Evolutionary conservation across 2,797 vertebrate species (phyloP).

Genomic region (Iguana delicatissima): DNA sequence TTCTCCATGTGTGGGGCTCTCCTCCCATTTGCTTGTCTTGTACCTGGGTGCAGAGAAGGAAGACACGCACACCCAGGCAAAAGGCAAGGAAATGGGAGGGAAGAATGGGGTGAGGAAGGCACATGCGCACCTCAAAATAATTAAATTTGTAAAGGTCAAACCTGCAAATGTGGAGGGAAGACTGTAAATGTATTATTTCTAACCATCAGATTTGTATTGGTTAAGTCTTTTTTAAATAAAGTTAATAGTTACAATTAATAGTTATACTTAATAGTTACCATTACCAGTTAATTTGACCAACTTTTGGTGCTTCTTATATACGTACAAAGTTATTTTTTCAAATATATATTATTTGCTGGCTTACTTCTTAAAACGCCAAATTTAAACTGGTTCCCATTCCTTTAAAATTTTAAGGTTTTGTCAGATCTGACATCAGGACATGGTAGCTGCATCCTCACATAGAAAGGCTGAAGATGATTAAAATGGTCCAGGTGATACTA

Average conservation of each 20-base stretch:
- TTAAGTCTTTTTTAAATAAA: too few relatives aligned
- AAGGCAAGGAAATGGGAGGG: too few relatives aligned
- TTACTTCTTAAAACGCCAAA: neutral
- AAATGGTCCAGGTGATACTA: neutral
- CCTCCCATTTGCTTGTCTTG: too few relatives aligned
- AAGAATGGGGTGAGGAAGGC: too few relatives aligned
- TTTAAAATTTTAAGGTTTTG: too few relatives aligned
- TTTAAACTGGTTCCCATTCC: neutral
- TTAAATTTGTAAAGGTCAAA: too few relatives aligned
- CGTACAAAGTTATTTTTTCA: neutral
- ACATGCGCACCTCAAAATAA: too few relatives aligned
- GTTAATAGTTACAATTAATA: neutral
- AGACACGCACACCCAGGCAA: too few relatives aligned
- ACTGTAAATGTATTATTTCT: neutral
- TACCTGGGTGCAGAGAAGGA: too few relatives aligned
- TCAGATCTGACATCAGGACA: neutral
- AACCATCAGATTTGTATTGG: neutral
- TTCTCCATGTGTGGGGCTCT: too few relatives aligned
- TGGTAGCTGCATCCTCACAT: neutral
- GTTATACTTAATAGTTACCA: neutral
- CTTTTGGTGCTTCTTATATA: neutral
- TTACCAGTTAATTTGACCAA: neutral
- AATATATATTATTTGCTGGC: conserved; percentile 1
- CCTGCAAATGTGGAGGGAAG: neutral
- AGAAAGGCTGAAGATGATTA: neutral